Conservation (phyloP, 2,888 invertebrate species). For the Patella depressa region DNA sequence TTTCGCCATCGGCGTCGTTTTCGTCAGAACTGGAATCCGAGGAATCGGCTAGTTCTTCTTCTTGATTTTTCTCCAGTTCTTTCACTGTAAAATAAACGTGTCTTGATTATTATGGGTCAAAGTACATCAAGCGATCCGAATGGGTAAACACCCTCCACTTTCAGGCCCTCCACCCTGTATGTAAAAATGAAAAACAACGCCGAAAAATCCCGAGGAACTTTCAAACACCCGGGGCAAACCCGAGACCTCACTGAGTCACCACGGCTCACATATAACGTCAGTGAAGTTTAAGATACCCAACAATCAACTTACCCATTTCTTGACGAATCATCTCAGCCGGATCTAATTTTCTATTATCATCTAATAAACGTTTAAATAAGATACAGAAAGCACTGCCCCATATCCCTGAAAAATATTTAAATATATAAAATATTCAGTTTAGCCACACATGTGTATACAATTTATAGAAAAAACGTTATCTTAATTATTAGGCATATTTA, state of each 20-base stretch:
- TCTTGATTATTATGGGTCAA: neutral
- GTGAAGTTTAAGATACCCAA: neutral
- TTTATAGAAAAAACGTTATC: neutral
- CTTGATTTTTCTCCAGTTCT: constrained; percentile 51
- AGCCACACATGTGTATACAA: neutral
- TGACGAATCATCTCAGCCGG: constrained; percentile 62
- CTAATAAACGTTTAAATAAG: constrained; percentile 70
- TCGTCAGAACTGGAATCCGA: constrained; percentile 57
- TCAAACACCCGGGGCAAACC: neutral
- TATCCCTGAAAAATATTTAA: constrained; percentile 61
- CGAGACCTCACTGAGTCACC: too few species aligned
- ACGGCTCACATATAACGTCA: neutral
- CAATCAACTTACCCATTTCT: constrained; percentile 52
- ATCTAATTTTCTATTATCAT: constrained; percentile 66
- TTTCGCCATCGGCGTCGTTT: constrained; percentile 37
- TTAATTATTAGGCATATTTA: too few species aligned
- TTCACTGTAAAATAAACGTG: constrained; percentile 35
- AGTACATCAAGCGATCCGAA: neutral
- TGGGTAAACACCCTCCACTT: neutral
- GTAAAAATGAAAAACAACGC: neutral
- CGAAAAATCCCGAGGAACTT: neutral
- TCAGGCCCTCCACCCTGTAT: too few species aligned
- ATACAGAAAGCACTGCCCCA: constrained; percentile 74
- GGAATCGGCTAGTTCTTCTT: constrained; percentile 42
- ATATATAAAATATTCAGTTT: neutral